A percentile compares a stretch with the other conserved stretches of the same genome.
Evolutionary conservation across 2,797 vertebrate genomes (phyloP).

Genomic region (Danio jaintianensis): DNA sequence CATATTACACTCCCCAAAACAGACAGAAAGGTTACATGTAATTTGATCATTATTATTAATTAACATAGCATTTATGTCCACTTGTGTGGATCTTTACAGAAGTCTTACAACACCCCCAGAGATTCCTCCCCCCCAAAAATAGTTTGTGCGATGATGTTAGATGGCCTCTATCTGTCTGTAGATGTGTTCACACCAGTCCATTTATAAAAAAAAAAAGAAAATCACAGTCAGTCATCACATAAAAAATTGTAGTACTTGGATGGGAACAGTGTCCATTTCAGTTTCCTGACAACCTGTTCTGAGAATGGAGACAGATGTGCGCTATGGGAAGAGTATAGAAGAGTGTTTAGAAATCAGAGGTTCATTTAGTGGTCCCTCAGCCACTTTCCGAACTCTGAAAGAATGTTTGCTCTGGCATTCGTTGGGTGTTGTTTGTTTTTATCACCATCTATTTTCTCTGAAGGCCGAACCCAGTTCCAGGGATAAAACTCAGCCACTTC

Average conservation of each 20-base stretch:
- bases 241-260: conserved; percentile 27
- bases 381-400: conserved; percentile 19
- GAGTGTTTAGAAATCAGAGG: conserved; percentile 10
- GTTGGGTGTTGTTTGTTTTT: conserved; percentile 48
- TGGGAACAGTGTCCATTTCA: conserved; percentile 20
- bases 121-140: neutral
- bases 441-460: conserved; percentile 64
- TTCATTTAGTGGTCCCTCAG: neutral
- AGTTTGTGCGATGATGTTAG: neutral
- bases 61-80: neutral
- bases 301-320: conserved; percentile 42
- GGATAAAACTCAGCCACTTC: conserved; percentile 64
- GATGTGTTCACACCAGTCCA: neutral
- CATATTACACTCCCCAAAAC: too few relatives aligned
- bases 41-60: too few relatives aligned
- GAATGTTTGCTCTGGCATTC: conserved; percentile 37
- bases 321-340: conserved; percentile 8
- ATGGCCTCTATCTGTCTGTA: conserved; percentile 1
- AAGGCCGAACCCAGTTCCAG: conserved; percentile 43
- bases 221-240: conserved; percentile 13
- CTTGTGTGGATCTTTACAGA: neutral
- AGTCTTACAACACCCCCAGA: neutral
- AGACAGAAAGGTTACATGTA: too few relatives aligned
- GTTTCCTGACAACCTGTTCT: conserved; percentile 35
- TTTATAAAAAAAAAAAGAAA: neutral